Conservation (phyloP, 2,797 vertebrate genomes). For the Anniella stebbinsi region DNA sequence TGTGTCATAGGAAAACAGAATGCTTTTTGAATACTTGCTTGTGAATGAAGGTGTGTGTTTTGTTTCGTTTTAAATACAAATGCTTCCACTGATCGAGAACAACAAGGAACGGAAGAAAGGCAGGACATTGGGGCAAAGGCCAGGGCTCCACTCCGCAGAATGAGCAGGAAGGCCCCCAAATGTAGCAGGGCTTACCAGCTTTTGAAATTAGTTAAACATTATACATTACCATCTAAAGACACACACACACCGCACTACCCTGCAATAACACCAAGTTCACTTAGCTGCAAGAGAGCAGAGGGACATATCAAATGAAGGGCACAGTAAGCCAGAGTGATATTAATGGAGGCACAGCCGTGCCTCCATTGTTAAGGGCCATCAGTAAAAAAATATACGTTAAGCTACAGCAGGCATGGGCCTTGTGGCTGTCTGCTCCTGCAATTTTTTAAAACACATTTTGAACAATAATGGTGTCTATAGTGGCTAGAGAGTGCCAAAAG, state of each 20-base stretch:
- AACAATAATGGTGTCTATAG: too few species aligned
- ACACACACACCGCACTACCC: not conserved
- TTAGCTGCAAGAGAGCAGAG: too few species aligned
- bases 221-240: not conserved
- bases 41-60: slow-evolving; percentile 19
- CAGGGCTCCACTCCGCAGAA: not conserved
- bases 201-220: not conserved
- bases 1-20: not conserved
- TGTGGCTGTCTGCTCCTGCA: too few species aligned
- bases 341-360: too few species aligned
- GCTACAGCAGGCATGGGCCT: too few species aligned
- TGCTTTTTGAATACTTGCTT: not conserved
- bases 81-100: not conserved
- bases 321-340: not conserved
- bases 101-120: not conserved
- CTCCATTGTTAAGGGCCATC: too few species aligned
- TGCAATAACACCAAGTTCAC: not conserved
- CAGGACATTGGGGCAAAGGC: not conserved
- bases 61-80: not conserved
- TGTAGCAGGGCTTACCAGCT: not conserved
- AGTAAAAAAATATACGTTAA: too few species aligned
- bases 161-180: not conserved
- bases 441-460: too few species aligned
- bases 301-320: not conserved
- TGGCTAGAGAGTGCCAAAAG: too few species aligned